These are phyloP conservation scores for Dromius quadrimaculatus DNA, from an alignment of 2,888 invertebrate species.

Conservation along the genomic window DNA sequence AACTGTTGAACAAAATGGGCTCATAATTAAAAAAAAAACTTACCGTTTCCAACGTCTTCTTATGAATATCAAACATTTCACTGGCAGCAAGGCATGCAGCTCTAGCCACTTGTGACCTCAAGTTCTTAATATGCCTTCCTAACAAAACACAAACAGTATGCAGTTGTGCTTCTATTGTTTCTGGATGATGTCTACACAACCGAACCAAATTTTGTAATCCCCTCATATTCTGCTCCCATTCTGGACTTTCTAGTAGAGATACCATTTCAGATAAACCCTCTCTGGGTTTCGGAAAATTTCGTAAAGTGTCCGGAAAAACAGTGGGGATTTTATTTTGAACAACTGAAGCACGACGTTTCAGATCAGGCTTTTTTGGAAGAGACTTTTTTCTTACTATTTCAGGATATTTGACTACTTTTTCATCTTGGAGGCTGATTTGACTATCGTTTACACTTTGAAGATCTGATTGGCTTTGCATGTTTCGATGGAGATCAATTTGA, in stretches of 20 bases:
- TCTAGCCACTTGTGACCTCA: constrained; percentile 93
- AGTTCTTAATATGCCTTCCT: constrained; percentile 84
- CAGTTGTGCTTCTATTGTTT: constrained; percentile 73
- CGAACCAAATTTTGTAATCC: constrained; percentile 78
- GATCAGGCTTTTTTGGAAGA: constrained; percentile 21
- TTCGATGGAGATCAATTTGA: constrained; percentile 35
- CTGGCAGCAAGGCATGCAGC: constrained; percentile 87
- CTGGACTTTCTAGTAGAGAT: constrained; percentile 76
- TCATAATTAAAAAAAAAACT: constrained; percentile 60
- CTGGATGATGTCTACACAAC: constrained; percentile 76
- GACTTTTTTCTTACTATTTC: constrained; percentile 38
- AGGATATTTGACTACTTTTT: constrained; percentile 26
- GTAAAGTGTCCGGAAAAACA: constrained; percentile 61
- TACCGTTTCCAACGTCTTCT: constrained; percentile 72
- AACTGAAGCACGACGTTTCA: constrained; percentile 31
- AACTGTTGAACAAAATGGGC: not conserved
- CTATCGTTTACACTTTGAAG: constrained; percentile 34
- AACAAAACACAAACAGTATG: constrained; percentile 79
- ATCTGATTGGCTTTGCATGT: constrained; percentile 33
- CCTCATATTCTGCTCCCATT: constrained; percentile 85
- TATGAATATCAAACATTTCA: constrained; percentile 79
- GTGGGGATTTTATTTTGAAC: constrained; percentile 30
- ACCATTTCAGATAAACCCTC: constrained; percentile 75
- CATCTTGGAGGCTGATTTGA: constrained; percentile 19
- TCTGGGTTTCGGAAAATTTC: constrained; percentile 74